Percentiles rank a stretch among this genome's conserved stretches.
These are phyloP conservation scores for Drosophila tanythrix DNA, from an alignment of 2,888 invertebrate species.

Conservation along the genomic window DNA sequence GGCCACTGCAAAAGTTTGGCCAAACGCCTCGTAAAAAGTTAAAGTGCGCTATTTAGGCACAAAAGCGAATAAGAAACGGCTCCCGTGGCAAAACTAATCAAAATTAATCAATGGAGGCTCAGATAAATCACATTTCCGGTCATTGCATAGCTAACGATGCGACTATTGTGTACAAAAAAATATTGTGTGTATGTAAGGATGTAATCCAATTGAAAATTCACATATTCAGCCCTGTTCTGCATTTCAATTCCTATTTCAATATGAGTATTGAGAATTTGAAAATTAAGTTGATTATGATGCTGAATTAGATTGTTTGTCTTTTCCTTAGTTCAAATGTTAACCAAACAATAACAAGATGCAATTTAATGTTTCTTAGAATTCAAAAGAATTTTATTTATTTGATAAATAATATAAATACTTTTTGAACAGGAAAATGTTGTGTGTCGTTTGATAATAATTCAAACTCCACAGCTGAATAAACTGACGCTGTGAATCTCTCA, in stretches of 20 bases:
- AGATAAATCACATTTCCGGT: slow-evolving; percentile 62
- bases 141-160: slow-evolving; percentile 53
- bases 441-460: background rate
- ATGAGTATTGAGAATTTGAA: background rate
- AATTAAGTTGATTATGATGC: background rate
- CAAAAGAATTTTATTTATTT: background rate
- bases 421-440: background rate
- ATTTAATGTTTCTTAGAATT: background rate
- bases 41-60: slow-evolving; percentile 38
- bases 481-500: background rate
- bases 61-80: slow-evolving; percentile 13
- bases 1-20: slow-evolving; percentile 24
- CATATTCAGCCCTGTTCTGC: background rate
- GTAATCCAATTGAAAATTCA: slow-evolving; percentile 2
- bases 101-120: slow-evolving; percentile 64
- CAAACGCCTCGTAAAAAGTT: slow-evolving; percentile 54
- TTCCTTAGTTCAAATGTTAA: background rate
- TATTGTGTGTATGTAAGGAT: background rate
- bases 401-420: background rate
- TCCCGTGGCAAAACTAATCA: slow-evolving; percentile 28
- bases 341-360: background rate
- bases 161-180: slow-evolving; percentile 13
- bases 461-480: background rate
- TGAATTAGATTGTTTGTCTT: background rate
- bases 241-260: background rate